Base-by-base conservation (phyloP, 2,888 invertebrate species). In the Torymus auratus region DNA sequence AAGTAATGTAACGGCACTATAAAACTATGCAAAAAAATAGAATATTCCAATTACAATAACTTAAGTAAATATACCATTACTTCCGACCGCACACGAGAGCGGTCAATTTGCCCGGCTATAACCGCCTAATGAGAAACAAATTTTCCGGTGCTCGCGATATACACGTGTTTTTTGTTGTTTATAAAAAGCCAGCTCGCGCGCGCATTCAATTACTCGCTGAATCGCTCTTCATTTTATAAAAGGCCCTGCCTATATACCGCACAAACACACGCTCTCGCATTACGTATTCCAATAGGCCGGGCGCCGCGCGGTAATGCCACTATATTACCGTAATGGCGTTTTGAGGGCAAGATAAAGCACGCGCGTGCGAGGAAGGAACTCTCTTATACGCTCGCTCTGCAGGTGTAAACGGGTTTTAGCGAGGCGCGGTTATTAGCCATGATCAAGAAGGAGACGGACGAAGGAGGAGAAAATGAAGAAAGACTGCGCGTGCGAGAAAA, bases 361-460 rank as follows among this genome's bases (percentile, higher is more conserved):
- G 77, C 71, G 77, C 82, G 77, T 69, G 77, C 61, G 70, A 20
- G 52, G 56, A 68, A 56, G 50, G 20, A 77, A 23, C n/a, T 80
- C 83, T 82, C 50, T 64, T 28, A 13, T 52, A 55, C 20, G 20
- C n/a, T 79, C 83, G 82, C 58, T 65, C 50, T 10, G 20, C 76
- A 76, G 76, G 76, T 76, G 76, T 62, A 76, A 76, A 69, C 69
- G 76, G 67, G 74, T 74, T 76, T 55, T 23, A 65, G 14, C 41
- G 68, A 69, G 55, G 58, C 17, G 86, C 85, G 85, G 85, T 86
- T 89, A 89, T 89, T 89, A 88, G 86, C 71, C 65, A 20, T n/a
- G 15, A 3, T 60, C 64, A 53, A 50, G 20, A 55, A 28, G 55
- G 15, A 60, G 52, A 65, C 23, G 23, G 15, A 56, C 15, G 50